Evolutionary conservation across 2,888 invertebrate species (phyloP), one percentile per base, ranked within the genome.

Genomic region (Epistrophe grossulariae): DNA sequence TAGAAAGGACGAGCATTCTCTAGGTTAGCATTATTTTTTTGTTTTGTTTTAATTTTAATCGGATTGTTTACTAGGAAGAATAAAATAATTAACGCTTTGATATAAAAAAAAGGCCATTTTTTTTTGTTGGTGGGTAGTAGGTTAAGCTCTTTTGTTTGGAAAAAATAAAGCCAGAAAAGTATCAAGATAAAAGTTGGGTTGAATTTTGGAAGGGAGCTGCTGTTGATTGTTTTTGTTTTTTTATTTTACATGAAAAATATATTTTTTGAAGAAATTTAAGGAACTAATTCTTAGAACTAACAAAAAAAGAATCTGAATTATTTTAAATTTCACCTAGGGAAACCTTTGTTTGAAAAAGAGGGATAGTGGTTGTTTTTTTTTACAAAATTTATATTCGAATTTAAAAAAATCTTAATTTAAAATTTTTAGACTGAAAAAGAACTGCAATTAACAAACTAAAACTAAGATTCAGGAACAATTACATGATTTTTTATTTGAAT

Each of bases 11-110:
- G n/a, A 40, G 15, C 35, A 43, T n/a, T 28, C 40, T 70, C 3
- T 11, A 7, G 52, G n/a, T 40, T 35, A 5, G 3, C 10, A 13
- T 55, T 70, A 0, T 50, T 17, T 10, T 40, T 55, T 35, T 35
- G 7, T 55, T 15, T 48, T 1, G 40, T 38, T 24, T 48, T 50
- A 38, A 40, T 64, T 70, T 40, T 55, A 52, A 70, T 70, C 52
- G 24, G 60, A 84, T 80, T 85, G 80, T 85, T 81, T 78, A 78
- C 77, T 60, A 62, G 57, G 35, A 62, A 60, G 81, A 62, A 78
- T 81, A 85, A 78, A 85, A 81, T 81, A 85, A 85, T 85, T 81
- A 85, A 81, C 68, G 59, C 68, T 64, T 72, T 80, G 52, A 38
- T 62, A n/a, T n/a, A n/a, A 43, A 62, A 40, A 55, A 45, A 45